Base-by-base conservation (phyloP, 2,888 invertebrate genomes). In the Noctua pronuba region DNA sequence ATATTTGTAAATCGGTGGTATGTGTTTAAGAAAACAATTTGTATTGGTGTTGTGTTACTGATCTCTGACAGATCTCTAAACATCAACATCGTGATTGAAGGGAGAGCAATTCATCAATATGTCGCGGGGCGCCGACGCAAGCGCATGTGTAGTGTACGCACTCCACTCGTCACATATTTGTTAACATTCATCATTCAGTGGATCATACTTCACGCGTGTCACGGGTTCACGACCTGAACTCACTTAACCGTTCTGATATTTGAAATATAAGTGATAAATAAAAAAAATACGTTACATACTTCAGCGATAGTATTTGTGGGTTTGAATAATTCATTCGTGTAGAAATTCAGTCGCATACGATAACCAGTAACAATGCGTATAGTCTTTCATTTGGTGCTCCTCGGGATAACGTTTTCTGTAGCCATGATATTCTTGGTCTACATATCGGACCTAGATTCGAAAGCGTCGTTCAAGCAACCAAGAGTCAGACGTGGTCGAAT, bases 341-440 rank as follows among this genome's bases (percentile, higher is more conserved):
- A 18, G 8, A 46, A 49, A 73, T 49, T 71, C 11, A 41, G 28
- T 73, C 28, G 64, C 4, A 35, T 65, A 73, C 58, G 21, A 38
- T 11, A 79, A 18, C 35, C 24, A 21, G 66, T 73, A 55, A 88
- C 24, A 80, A 95, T 95, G 95, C 94, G 93, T 84, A 85, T 90
- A 79, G 68, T 90, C 18, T 77, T 91, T 35, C 93, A 94, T 73
- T 89, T 93, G 28, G 67, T 90, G 21, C 77, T 90, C 7, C 85
- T 89, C 13, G 92, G 88, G 11, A 81, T 92, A 18, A 81, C 86
- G 13, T 92, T 94, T 62, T 85, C 86, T 11, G 41, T 88, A 55
- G 89, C 86, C 38, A 86, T 93, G 84, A 28, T 94, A 13, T 70
- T 95, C 55, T 65, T 95, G 69, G 76, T 91, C 31, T 83, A 86